phyloP scores from a whole-genome alignment of 1,140 invertebrate species.

The Galleria mellonella region DNA sequence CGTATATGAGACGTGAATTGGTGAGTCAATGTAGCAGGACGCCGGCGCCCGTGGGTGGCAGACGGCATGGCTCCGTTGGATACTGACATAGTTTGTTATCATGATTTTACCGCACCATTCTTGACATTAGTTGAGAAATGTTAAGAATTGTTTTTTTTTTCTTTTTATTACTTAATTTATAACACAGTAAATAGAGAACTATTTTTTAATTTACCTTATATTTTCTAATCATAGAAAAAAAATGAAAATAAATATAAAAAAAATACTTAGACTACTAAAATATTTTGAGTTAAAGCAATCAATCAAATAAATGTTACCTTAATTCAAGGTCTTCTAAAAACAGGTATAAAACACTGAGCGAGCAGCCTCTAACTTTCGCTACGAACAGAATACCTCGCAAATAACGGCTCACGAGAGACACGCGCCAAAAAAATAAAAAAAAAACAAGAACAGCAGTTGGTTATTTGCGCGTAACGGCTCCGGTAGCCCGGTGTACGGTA shows the following conservation, averaged over 20 bases:
- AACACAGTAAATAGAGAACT: no score
- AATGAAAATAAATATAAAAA: no score
- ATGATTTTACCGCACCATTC: constrained; percentile 12
- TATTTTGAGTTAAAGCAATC: background rate
- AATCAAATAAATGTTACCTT: constrained; percentile 10
- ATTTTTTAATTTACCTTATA: no score
- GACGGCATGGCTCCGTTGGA: constrained; percentile 59
- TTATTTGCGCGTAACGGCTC: constrained; percentile 52
- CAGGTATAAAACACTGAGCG: constrained; percentile 58
- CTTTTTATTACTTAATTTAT: no score
- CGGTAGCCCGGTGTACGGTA: constrained; percentile 25
- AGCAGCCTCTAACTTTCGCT: constrained; percentile 68
- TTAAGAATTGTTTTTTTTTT: no score
- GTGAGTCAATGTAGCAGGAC: constrained; percentile 62
- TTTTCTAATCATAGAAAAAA: no score
- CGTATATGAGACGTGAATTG: constrained; percentile 61
- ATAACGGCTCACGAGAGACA: constrained; percentile 63
- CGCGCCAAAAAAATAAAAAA: constrained; percentile 61
- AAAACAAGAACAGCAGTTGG: constrained; percentile 59
- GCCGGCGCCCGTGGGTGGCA: constrained; percentile 58
- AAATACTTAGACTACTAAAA: no score
- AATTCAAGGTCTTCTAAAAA: constrained; percentile 44
- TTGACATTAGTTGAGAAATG: no score
- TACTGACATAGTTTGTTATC: constrained; percentile 19
- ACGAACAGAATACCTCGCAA: constrained; percentile 34